phyloP scores from a whole-genome alignment of 2,797 vertebrate genomes.

The Melanogrammus aeglefinus region DNA sequence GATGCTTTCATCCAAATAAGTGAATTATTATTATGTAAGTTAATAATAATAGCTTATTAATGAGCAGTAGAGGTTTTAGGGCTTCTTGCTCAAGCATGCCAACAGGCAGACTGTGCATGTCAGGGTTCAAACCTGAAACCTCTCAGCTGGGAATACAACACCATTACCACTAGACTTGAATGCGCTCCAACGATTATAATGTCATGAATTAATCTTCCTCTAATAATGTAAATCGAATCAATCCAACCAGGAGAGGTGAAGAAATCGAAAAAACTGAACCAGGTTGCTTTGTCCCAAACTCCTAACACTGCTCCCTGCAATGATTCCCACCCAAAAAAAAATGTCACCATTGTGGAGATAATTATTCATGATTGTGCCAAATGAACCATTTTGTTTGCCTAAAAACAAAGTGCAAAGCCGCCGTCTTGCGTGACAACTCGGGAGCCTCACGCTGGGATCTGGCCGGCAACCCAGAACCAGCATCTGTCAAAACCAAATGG shows the following conservation, averaged over 20 bases:
- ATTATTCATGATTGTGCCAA: conserved; percentile 72
- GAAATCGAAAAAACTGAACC: background rate
- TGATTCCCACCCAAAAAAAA: background rate
- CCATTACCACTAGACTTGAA: background rate
- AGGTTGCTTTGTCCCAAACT: background rate
- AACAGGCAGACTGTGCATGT: background rate
- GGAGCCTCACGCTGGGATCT: conserved; percentile 76
- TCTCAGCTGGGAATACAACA: background rate
- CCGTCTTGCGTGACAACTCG: conserved; percentile 71
- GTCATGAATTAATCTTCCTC: background rate
- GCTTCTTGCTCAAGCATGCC: background rate
- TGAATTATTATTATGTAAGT: background rate
- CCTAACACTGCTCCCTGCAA: background rate
- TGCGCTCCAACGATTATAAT: background rate
- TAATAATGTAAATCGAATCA: background rate
- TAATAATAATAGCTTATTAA: background rate
- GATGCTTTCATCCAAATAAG: background rate
- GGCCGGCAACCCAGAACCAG: conserved; percentile 76
- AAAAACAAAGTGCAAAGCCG: conserved; percentile 74
- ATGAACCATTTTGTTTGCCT: conserved; percentile 74
- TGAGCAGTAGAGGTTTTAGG: background rate
- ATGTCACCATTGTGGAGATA: conserved; percentile 52
- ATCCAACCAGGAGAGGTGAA: background rate
- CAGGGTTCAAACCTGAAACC: background rate
- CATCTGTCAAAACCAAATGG: conserved; percentile 82